phyloP scores from a whole-genome alignment of 2,797 vertebrate species.

The Sebastes iracundus region DNA sequence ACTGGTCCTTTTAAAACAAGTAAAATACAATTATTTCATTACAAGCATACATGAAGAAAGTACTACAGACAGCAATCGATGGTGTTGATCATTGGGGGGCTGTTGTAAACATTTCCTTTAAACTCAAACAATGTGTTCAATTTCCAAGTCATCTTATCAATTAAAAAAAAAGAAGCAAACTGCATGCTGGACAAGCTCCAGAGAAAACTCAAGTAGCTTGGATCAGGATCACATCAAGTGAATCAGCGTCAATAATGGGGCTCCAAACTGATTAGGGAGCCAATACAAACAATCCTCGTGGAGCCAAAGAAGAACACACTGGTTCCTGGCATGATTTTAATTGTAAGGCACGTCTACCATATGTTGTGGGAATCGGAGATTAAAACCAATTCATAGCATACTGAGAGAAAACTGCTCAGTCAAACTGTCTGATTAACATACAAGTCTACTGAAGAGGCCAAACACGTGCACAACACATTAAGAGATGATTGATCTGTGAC shows the following conservation, averaged over 20 bases:
- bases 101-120: neutral
- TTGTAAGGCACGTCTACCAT: neutral
- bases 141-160: neutral
- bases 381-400: conserved; percentile 1
- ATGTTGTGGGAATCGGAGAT: conserved; percentile 17
- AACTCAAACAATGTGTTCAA: neutral
- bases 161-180: neutral
- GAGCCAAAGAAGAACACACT: conserved; percentile 19
- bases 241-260: conserved; percentile 14
- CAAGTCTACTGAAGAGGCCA: neutral
- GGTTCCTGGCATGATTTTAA: neutral
- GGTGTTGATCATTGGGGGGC: neutral
- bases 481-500: neutral
- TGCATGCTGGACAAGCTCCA: neutral
- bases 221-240: conserved; percentile 17
- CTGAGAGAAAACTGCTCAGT: neutral
- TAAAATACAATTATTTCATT: neutral
- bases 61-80: neutral
- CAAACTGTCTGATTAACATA: neutral
- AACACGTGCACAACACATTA: neutral
- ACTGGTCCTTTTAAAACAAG: neutral
- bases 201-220: conserved; percentile 19
- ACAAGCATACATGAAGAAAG: neutral
- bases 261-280: conserved; percentile 30
- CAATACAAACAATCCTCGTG: conserved; percentile 32